A percentile compares a stretch with the other conserved stretches of the same genome.
These are phyloP conservation scores for Callyntrura guangdongensis DNA, from an alignment of 2,888 invertebrate species.

Conservation along the genomic window DNA sequence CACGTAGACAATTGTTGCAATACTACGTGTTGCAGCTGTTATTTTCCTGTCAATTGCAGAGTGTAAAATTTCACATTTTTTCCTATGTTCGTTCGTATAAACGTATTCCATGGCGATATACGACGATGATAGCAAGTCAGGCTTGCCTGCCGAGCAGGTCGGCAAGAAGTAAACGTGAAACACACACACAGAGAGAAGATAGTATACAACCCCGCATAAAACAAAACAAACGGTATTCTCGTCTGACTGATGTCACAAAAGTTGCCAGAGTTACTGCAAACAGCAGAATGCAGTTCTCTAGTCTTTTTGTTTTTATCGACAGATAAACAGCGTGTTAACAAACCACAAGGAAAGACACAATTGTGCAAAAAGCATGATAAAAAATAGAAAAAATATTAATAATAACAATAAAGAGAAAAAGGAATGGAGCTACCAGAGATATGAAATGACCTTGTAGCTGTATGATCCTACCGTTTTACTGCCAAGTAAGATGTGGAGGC, in stretches of 20 bases:
- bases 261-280: too few species aligned
- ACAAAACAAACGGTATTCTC: not conserved
- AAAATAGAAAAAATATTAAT: too few species aligned
- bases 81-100: not conserved
- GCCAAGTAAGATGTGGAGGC: too few species aligned
- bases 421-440: too few species aligned
- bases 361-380: too few species aligned
- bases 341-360: too few species aligned
- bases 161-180: not conserved
- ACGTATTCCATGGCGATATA: not conserved
- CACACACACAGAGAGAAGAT: not conserved
- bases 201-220: not conserved
- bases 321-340: too few species aligned
- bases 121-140: not conserved
- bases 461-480: too few species aligned
- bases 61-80: conserved; percentile 46
- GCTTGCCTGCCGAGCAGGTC: not conserved
- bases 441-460: too few species aligned
- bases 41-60: conserved; percentile 44
- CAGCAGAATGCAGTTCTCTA: too few species aligned
- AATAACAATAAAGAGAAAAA: too few species aligned
- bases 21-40: conserved; percentile 52
- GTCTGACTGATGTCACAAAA: not conserved
- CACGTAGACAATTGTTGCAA: conserved; percentile 31
- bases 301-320: too few species aligned